These are phyloP conservation scores for Malurus splendens DNA, from an alignment of 2,797 vertebrate species.

Conservation along the genomic window DNA sequence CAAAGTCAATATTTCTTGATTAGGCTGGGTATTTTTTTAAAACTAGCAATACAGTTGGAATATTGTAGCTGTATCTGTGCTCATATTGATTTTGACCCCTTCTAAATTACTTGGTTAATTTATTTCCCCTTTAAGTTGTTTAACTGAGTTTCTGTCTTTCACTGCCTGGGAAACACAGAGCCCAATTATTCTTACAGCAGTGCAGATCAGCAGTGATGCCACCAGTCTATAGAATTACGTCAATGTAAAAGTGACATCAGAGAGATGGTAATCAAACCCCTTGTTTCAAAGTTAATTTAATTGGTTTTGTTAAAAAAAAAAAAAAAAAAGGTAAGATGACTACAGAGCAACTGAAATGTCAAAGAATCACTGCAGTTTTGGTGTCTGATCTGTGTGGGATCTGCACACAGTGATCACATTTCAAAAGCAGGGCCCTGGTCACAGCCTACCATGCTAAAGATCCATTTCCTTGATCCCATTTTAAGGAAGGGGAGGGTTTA, in stretches of 20 bases:
- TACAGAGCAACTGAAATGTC: not conserved
- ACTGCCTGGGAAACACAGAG: not conserved
- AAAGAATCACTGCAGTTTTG: not conserved
- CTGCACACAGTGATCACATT: not conserved
- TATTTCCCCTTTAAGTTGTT: slow-evolving; percentile 13
- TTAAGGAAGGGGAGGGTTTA: not conserved
- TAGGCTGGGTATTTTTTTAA: not conserved
- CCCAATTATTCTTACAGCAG: not conserved
- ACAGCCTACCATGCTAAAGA: not conserved
- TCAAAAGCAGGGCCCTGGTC: not conserved
- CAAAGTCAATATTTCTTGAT: not conserved
- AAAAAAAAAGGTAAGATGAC: not conserved
- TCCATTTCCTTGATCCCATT: not conserved
- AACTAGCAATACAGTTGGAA: not conserved
- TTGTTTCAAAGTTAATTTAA: slow-evolving; percentile 6
- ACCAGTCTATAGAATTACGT: not conserved
- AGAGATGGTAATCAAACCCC: not conserved
- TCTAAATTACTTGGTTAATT: slow-evolving; percentile 11
- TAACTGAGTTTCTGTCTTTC: slow-evolving; percentile 12
- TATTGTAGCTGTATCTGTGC: not conserved
- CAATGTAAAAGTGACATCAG: not conserved
- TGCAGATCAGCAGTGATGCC: not conserved
- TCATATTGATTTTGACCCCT: slow-evolving; percentile 10
- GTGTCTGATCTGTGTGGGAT: not conserved
- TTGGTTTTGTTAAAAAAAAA: not conserved